Evolutionary conservation across 2,113 vertebrate genomes (phyloP), one percentile per base, ranked within the genome.

Genomic region (Symphodus melops): DNA sequence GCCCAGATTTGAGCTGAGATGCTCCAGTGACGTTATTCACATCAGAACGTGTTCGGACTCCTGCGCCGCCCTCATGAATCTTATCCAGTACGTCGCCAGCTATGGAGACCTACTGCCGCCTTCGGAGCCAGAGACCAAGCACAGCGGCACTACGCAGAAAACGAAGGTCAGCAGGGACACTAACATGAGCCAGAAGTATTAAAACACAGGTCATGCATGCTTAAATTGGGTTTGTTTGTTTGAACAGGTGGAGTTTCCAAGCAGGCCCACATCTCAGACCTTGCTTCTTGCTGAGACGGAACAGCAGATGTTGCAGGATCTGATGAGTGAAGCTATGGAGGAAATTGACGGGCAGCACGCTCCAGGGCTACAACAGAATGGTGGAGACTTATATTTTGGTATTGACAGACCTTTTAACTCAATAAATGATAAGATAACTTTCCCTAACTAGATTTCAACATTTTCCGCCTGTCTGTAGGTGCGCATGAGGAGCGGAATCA

Each of bases 301-400:
- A 68, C 98, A 98, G 75, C 96, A 97, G 88, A 97, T 98, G 70
- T 83, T 99, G 79, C 95, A 96, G 46, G 98, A 99, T 84, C 92
- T 99, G 84, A 99, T 99, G 98, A 98, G 96, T 68, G 98, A 99
- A 28, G 97, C 97, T 0, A 99, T 99, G 98, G 97, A 99, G 85
- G 98, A 99, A 83, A 93, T 92, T 1, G 98, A 99, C 37, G 81
- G 70, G 12, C 94, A 95, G 33, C 95, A 95, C 3, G 57, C 87
- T 23, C 53, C 86, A 12, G 82, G 84, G 0, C 57, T 89, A 0
- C 76, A 96, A 56, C 87, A 94, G 39, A 96, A 97, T 19, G 97
- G 97, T 98, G 79, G 86, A 84, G 63, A 49, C 53, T 57, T 33
- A 6, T 49, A 3, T 0, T 21, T 63, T 23, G 10, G 3, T 1